Evolutionary conservation across 2,797 vertebrate species (phyloP).

Genomic region (Eptatretus atami): DNA sequence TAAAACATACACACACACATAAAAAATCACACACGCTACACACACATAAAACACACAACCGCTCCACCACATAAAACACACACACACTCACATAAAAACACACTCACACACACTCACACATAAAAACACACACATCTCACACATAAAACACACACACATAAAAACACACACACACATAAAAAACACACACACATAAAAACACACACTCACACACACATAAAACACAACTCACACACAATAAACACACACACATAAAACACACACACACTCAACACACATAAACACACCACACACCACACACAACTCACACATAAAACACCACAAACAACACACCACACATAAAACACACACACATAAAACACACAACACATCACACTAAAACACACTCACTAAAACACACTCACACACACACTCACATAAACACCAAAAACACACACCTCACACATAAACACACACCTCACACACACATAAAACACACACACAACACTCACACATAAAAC

Average conservation of each 20-base stretch:
- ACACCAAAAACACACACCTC: too few relatives aligned
- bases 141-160: background rate
- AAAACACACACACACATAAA: background rate
- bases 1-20: background rate
- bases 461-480: background rate
- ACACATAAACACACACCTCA: too few relatives aligned
- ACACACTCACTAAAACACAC: too few relatives aligned
- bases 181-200: background rate
- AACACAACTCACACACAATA: background rate
- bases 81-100: background rate
- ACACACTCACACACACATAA: background rate
- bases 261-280: background rate
- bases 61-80: background rate
- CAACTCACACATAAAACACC: too few relatives aligned
- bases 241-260: background rate
- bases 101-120: too few relatives aligned
- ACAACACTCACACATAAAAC: too few relatives aligned
- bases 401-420: too few relatives aligned
- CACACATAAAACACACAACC: background rate
- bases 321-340: too few relatives aligned
- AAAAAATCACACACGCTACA: background rate
- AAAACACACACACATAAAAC: too few relatives aligned
- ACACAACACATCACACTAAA: too few relatives aligned
- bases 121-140: background rate
- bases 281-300: background rate